phyloP scores from a whole-genome alignment of 2,888 invertebrate species.

The Apeira syringaria region DNA sequence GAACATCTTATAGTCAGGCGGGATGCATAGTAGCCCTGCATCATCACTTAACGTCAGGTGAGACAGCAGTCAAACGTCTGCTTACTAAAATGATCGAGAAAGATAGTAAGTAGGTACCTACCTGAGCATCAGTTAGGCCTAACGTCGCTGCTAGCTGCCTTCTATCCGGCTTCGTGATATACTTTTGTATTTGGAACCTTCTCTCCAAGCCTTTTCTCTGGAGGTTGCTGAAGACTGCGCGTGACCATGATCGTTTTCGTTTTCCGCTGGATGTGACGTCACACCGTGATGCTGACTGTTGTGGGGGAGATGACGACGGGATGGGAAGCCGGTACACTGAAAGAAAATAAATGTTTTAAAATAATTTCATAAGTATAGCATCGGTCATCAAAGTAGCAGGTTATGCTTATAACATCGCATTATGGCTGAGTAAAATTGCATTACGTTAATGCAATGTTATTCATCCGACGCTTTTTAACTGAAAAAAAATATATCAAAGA shows the following conservation, averaged over 20 bases:
- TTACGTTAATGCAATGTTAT: too few relatives aligned
- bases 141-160: conserved; percentile 95
- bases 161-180: conserved; percentile 97
- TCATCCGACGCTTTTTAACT: too few relatives aligned
- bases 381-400: too few relatives aligned
- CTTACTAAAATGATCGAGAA: too few relatives aligned
- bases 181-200: conserved; percentile 96
- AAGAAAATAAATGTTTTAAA: conserved; percentile 24
- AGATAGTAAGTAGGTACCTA: conserved; percentile 46
- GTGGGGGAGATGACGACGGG: conserved; percentile 65
- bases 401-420: too few relatives aligned
- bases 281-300: conserved; percentile 64
- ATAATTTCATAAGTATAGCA: neutral
- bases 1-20: too few relatives aligned
- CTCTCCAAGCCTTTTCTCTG: conserved; percentile 97
- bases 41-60: too few relatives aligned
- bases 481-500: too few relatives aligned
- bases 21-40: too few relatives aligned
- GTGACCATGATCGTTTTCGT: conserved; percentile 96
- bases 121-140: conserved; percentile 97
- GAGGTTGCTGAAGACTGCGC: conserved; percentile 97
- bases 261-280: conserved; percentile 84
- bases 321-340: conserved; percentile 71
- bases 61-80: too few relatives aligned
- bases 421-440: too few relatives aligned